phyloP scores from a whole-genome alignment of 2,888 invertebrate species.

The Bimastos eiseni region DNA sequence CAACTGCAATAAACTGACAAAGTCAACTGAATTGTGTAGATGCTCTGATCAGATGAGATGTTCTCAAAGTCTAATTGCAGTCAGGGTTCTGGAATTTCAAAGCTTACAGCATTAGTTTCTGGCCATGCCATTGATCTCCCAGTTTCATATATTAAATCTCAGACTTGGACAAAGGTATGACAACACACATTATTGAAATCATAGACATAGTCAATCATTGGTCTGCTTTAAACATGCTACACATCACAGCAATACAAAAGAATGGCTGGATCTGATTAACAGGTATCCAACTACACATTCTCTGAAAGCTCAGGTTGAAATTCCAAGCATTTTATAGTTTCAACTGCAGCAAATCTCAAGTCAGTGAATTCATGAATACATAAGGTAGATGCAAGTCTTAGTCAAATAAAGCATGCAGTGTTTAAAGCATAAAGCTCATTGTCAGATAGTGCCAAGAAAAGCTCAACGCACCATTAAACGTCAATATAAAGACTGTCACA shows the following conservation, averaged over 20 bases:
- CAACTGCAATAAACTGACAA: not conserved
- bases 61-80: not conserved
- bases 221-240: not conserved
- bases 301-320: not conserved
- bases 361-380: too few species aligned
- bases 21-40: not conserved
- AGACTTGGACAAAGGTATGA: conserved; percentile 13
- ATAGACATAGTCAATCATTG: not conserved
- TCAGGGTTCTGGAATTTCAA: not conserved
- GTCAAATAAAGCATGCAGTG: not conserved
- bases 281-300: not conserved
- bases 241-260: not conserved
- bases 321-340: not conserved
- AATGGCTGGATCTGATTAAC: not conserved
- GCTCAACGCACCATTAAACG: not conserved
- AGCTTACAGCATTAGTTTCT: not conserved
- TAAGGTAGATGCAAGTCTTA: not conserved
- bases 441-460: not conserved
- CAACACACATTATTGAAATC: not conserved
- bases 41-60: not conserved
- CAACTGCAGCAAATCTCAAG: too few species aligned
- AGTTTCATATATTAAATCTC: not conserved
- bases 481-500: not conserved
- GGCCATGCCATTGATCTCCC: not conserved
- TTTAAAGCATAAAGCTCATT: too few species aligned